Percentiles rank a stretch among this genome's conserved stretches.
Conservation (phyloP, 1,140 invertebrate genomes). For the Microplitis mediator region DNA sequence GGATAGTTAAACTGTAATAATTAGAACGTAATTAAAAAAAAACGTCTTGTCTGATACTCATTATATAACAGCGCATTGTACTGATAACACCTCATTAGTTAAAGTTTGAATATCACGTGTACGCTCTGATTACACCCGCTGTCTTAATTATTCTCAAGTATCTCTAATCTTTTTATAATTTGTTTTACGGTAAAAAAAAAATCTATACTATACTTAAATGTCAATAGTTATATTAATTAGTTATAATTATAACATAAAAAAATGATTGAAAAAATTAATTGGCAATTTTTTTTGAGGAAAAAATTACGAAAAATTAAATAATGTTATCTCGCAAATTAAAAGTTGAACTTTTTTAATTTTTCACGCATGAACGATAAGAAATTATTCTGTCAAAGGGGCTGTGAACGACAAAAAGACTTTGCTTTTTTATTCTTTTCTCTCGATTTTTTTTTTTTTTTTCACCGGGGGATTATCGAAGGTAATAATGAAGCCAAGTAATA, state of each 20-base stretch:
- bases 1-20: slow-evolving; percentile 36
- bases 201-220: too few species aligned
- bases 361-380: slow-evolving; percentile 3
- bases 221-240: too few species aligned
- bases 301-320: not conserved
- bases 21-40: slow-evolving; percentile 33
- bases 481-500: slow-evolving; percentile 18
- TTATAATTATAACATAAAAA: not conserved
- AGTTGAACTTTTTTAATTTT: slow-evolving; percentile 21
- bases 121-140: slow-evolving; percentile 44
- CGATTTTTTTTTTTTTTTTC: not conserved
- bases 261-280: slow-evolving; percentile 4
- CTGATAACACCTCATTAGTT: slow-evolving; percentile 49
- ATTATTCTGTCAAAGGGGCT: not conserved
- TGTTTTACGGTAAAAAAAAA: not conserved
- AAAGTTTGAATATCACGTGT: slow-evolving; percentile 42
- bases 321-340: not conserved
- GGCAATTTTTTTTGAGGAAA: not conserved
- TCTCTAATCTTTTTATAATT: not conserved
- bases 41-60: slow-evolving; percentile 40
- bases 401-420: not conserved
- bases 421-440: too few species aligned
- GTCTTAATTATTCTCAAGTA: slow-evolving; percentile 46
- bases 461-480: slow-evolving; percentile 12
- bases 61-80: slow-evolving; percentile 46